Evolutionary conservation across 2,797 vertebrate genomes (phyloP).

Genomic region (Poliocrania exsul): DNA sequence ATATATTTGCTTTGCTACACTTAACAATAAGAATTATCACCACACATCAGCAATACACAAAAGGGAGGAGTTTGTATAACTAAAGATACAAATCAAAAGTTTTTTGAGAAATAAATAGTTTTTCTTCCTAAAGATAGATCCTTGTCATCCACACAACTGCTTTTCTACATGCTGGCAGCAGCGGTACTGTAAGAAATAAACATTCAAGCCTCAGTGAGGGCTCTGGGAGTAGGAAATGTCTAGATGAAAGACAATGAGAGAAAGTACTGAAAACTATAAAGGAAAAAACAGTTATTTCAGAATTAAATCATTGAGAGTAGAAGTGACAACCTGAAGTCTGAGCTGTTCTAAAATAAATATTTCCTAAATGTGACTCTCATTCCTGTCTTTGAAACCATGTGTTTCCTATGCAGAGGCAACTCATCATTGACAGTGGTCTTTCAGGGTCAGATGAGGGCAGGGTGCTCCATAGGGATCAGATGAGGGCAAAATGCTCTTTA

Average conservation of each 20-base stretch:
- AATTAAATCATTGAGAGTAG: not conserved
- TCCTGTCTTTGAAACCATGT: not conserved
- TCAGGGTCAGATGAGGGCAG: not conserved
- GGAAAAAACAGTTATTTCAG: not conserved
- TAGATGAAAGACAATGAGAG: not conserved
- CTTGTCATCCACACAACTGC: not conserved
- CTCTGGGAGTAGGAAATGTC: not conserved
- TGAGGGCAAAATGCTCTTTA: not conserved
- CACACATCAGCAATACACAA: not conserved
- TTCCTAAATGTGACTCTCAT: not conserved
- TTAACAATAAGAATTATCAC: not conserved
- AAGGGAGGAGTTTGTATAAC: not conserved
- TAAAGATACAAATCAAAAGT: not conserved
- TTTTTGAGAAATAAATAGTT: not conserved
- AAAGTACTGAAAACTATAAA: not conserved
- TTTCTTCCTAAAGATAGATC: not conserved
- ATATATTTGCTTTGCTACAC: not conserved
- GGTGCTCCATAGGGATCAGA: not conserved
- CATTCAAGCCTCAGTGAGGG: not conserved
- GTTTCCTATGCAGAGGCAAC: not conserved
- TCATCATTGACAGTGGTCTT: accelerated
- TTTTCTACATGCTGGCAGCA: not conserved
- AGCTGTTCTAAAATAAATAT: not conserved
- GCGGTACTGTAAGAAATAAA: not conserved
- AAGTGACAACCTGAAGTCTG: not conserved